Conservation (phyloP, 2,888 invertebrate genomes). For the Andrena dorsata region DNA sequence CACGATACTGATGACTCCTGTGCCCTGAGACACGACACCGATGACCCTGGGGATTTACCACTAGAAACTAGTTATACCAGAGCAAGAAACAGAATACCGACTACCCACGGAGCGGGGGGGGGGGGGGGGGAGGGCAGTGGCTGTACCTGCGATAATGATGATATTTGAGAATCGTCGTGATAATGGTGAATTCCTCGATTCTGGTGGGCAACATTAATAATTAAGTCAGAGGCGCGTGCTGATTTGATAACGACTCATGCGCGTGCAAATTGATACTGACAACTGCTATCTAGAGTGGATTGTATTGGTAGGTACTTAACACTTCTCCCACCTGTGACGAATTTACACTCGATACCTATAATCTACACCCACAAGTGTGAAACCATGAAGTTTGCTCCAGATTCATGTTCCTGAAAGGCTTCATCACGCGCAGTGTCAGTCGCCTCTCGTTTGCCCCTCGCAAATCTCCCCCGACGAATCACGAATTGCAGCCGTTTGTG, state of each 20-base stretch:
- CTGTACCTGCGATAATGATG: neutral
- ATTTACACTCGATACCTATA: no score
- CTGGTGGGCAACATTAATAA: neutral
- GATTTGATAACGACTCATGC: no score
- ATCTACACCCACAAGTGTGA: neutral
- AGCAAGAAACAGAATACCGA: conserved; percentile 13
- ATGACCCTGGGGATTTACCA: conserved; percentile 32
- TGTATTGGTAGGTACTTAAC: no score
- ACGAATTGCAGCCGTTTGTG: conserved; percentile 13
- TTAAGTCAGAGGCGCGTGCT: neutral
- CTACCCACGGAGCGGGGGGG: neutral
- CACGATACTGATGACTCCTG: conserved; percentile 38
- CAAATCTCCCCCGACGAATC: neutral
- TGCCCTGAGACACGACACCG: conserved; percentile 38
- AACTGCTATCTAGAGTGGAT: no score
- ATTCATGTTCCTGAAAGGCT: neutral
- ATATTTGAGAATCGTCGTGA: neutral
- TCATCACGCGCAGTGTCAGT: neutral
- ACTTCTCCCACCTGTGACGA: no score
- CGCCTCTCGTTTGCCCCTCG: neutral
- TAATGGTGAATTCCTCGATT: neutral
- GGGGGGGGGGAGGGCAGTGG: neutral
- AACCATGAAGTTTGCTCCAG: no score
- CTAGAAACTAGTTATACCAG: conserved; percentile 44
- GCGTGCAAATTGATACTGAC: no score